Base-by-base conservation (phyloP, 2,888 invertebrate genomes). In the Xylota segnis region DNA sequence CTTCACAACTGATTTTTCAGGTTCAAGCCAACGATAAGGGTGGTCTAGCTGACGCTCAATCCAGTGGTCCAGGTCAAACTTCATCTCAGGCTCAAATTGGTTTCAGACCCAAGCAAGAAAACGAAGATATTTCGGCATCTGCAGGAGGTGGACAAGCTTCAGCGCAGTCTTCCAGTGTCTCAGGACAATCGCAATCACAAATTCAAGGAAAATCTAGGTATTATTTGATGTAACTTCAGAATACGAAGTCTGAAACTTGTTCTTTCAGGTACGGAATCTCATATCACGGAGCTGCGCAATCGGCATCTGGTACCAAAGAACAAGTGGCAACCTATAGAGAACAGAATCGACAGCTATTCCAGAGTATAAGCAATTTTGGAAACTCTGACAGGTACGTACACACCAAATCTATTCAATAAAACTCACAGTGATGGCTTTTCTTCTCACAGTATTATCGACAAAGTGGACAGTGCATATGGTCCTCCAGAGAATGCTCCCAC, bases 21-120 rank as follows among this genome's bases (percentile, higher is more conserved):
- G 96, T 97, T 0, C 96, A 96, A 92, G 97, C 96, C 3, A 96
- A 96, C 87, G 94, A 95, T 34, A 96, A 95, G 91, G 97, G 97
- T 16, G 97, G 97, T 4, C 94, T 96, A 93, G 96, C 97, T 1
- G 97, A 97, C 90, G 96, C 97, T 0, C 97, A 97, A 93, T 96
- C 97, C 0, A 95, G 95, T 89, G 97, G 97, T 0, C 96, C 96
- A 2, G 97, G 97, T 4, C 96, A 95, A 89, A 97, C 97, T 0
- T 96, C 96, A 0, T 97, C 97, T 37, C 97, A 97, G 93, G 97
- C 97, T 3, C 97, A 97, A 92, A 97, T 97, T 82, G 97, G 97
- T 0, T 97, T 97, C 90, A 95, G 95, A 66, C 97, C 97, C 0
- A 94, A 95, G 74, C 93, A 94, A 77, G 95, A 95, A 58, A 89